phyloP scores from a whole-genome alignment of 2,113 vertebrate genomes.

The Silurus meridionalis region DNA sequence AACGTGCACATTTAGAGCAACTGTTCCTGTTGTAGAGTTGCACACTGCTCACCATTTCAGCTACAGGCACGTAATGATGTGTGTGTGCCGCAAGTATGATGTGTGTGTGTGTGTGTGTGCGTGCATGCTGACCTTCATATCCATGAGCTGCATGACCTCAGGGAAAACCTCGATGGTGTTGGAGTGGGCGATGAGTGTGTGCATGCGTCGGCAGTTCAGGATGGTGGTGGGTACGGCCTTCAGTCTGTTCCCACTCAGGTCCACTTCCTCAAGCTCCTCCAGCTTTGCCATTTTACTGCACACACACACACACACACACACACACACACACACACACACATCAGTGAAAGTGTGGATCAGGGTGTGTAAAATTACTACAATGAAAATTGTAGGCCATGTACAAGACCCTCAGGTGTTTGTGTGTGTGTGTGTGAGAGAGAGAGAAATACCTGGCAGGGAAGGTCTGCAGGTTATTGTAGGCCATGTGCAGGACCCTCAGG shows the following conservation, averaged over 20 bases:
- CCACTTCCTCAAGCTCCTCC: constrained; percentile 95
- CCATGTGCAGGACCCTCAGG: constrained; percentile 92
- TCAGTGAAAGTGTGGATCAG: background rate
- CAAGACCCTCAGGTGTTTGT: too few species aligned
- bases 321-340: background rate
- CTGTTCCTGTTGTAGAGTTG: background rate
- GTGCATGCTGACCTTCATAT: constrained; percentile 84
- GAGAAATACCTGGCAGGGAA: constrained; percentile 90
- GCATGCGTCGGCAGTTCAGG: constrained; percentile 90
- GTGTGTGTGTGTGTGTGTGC: background rate
- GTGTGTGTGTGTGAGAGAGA: background rate
- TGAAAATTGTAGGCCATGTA: too few species aligned
- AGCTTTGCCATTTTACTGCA: constrained; percentile 98
- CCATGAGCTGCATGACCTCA: constrained; percentile 95
- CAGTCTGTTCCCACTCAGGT: constrained; percentile 94
- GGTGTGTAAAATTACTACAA: background rate
- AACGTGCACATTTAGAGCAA: too few species aligned
- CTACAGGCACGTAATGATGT: background rate
- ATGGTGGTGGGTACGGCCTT: constrained; percentile 97
- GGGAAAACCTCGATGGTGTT: constrained; percentile 97
- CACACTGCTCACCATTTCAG: background rate
- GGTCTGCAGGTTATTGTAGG: constrained; percentile 93
- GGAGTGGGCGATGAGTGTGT: constrained; percentile 93
- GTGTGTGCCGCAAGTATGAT: background rate
- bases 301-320: background rate